A percentile compares a stretch with the other conserved stretches of the same genome.
These are phyloP conservation scores for Hyles euphorbiae DNA, from an alignment of 1,140 invertebrate species.

Conservation along the genomic window DNA sequence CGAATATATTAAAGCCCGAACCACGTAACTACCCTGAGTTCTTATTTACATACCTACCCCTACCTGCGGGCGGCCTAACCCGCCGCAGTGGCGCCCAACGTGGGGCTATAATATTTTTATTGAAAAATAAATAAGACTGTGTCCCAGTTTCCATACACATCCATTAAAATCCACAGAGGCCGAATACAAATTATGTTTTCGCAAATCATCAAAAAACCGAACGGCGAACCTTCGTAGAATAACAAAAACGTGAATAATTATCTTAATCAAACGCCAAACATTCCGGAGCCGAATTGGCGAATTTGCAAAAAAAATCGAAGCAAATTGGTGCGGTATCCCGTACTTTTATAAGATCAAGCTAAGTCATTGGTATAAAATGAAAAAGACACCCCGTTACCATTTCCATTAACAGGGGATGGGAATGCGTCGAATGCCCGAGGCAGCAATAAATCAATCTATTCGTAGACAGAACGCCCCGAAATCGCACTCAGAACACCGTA, in stretches of 20 bases:
- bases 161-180: slow-evolving; percentile 16
- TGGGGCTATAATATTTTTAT: too few relatives aligned
- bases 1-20: too few relatives aligned
- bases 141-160: not conserved
- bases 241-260: not conserved
- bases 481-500: slow-evolving; percentile 19
- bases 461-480: slow-evolving; percentile 20
- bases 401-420: slow-evolving; percentile 56
- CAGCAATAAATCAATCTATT: slow-evolving; percentile 50
- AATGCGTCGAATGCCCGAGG: slow-evolving; percentile 38
- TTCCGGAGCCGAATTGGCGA: slow-evolving; percentile 2
- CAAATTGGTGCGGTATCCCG: slow-evolving; percentile 34
- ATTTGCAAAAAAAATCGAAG: slow-evolving; percentile 20
- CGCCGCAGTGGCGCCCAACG: too few relatives aligned
- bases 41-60: too few relatives aligned
- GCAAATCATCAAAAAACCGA: too few relatives aligned
- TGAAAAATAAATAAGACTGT: too few relatives aligned
- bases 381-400: slow-evolving; percentile 47
- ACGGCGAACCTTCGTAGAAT: not conserved
- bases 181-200: too few relatives aligned
- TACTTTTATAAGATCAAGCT: slow-evolving; percentile 45
- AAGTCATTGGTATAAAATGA: slow-evolving; percentile 50
- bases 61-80: too few relatives aligned
- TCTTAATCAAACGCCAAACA: slow-evolving; percentile 4
- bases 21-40: too few relatives aligned